Conservation (phyloP, 2,888 invertebrate genomes). For the Apantesis nais region DNA sequence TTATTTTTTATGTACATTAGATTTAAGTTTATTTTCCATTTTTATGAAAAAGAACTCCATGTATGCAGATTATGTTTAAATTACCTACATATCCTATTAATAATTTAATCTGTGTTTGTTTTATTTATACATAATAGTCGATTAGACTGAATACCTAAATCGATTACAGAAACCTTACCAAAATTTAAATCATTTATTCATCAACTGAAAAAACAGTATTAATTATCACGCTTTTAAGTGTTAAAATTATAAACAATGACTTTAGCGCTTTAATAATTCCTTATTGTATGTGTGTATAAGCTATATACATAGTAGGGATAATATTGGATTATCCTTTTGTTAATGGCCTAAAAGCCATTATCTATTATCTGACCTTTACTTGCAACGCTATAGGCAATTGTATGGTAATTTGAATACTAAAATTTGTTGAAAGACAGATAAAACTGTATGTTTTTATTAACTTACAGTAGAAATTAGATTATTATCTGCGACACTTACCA, state of each 20-base stretch:
- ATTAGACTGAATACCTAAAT: not conserved
- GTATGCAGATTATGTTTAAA: no score
- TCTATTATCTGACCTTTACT: not conserved
- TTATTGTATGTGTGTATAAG: not conserved
- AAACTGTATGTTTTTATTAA: slow-evolving; percentile 2
- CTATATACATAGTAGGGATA: not conserved
- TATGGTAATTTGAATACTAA: not conserved
- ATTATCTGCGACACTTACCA: slow-evolving; percentile 67
- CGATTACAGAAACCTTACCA: not conserved
- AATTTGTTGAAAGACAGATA: not conserved
- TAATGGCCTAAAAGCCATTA: not conserved
- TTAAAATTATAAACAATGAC: not conserved
- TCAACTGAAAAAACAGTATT: not conserved
- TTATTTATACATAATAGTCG: not conserved
- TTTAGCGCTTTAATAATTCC: not conserved
- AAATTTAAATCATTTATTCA: not conserved
- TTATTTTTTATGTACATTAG: no score
- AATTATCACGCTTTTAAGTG: not conserved
- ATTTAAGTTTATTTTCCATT: no score
- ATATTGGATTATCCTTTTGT: not conserved
- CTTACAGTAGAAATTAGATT: not conserved
- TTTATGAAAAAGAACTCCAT: no score
- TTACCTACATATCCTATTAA: not conserved
- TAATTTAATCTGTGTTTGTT: not conserved
- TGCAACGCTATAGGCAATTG: not conserved